Evolutionary conservation across 1,140 invertebrate genomes (phyloP).

Genomic region (Pissodes strobi): DNA sequence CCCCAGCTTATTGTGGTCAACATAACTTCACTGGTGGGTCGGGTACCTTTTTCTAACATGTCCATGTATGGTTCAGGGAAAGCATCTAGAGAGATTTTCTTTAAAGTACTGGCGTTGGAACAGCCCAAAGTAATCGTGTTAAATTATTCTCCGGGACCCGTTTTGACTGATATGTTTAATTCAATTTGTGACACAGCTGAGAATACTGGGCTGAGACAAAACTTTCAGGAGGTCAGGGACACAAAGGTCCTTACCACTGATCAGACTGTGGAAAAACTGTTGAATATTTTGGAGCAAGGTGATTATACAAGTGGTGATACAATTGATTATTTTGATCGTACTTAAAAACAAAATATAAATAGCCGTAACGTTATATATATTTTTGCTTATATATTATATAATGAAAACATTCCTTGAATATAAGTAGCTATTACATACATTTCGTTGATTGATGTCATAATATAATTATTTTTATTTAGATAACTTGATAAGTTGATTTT

Average conservation of each 20-base stretch:
- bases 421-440: background rate
- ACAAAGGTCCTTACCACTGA: constrained; percentile 71
- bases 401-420: background rate
- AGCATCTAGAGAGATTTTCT: constrained; percentile 91
- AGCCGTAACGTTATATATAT: background rate
- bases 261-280: constrained; percentile 75
- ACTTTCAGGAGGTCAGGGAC: constrained; percentile 64
- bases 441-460: too few species aligned
- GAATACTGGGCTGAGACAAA: constrained; percentile 64
- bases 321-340: constrained; percentile 82
- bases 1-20: constrained; percentile 74
- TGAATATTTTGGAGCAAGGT: constrained; percentile 71
- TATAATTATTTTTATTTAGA: too few species aligned
- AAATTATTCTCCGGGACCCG: constrained; percentile 92
- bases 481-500: too few species aligned
- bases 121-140: constrained; percentile 75
- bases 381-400: background rate
- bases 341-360: too few species aligned
- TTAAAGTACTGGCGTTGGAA: constrained; percentile 84
- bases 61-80: constrained; percentile 85
- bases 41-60: constrained; percentile 76
- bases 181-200: constrained; percentile 63
- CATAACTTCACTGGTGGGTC: constrained; percentile 82
- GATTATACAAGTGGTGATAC: constrained; percentile 82
- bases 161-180: constrained; percentile 89